Evolutionary conservation across 2,797 vertebrate genomes (phyloP).

Genomic region (Rallus crepitans): DNA sequence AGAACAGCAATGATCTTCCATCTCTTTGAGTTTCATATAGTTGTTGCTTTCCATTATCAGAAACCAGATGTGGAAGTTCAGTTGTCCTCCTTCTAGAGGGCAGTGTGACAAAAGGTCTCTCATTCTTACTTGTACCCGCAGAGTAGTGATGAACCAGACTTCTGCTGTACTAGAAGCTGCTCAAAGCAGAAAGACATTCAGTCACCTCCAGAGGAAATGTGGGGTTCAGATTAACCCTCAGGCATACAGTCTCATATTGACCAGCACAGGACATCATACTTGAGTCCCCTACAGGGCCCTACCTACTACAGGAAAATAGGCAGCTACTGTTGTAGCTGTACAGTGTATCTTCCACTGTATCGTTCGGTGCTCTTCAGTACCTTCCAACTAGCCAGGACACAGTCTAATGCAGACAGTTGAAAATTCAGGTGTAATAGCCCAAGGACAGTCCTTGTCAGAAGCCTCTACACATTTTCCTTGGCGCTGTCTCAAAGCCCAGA

Average conservation of each 20-base stretch:
- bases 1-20: background rate
- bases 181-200: background rate
- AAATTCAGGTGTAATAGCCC: background rate
- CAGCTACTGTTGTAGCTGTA: background rate
- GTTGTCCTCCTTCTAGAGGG: background rate
- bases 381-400: background rate
- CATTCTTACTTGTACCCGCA: background rate
- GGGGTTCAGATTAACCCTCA: background rate
- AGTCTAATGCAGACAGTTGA: background rate
- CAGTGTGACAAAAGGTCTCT: background rate
- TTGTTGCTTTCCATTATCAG: background rate
- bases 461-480: background rate
- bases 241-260: background rate
- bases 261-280: fast-evolving
- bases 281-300: background rate
- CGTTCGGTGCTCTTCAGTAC: background rate
- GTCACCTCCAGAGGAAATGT: background rate
- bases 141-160: background rate
- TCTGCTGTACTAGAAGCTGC: background rate
- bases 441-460: background rate
- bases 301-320: background rate
- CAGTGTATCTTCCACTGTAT: background rate
- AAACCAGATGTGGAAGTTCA: background rate
- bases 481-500: background rate
- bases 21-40: background rate